Conservation (phyloP, 2,888 invertebrate species). For the Dynastes grantii region DNA sequence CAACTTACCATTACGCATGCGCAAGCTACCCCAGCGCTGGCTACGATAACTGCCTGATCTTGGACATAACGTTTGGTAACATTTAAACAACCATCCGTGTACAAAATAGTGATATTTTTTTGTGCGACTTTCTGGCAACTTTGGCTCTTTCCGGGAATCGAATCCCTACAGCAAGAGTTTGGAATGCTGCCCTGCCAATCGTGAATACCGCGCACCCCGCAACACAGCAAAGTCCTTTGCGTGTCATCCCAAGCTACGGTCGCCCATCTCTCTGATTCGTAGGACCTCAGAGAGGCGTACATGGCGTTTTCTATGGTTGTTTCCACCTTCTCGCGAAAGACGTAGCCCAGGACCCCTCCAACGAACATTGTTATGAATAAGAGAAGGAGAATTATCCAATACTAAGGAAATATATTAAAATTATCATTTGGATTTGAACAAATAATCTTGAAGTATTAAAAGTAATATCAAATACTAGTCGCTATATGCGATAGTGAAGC, state of each 20-base stretch:
- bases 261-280: constrained; percentile 80
- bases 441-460: too few relatives aligned
- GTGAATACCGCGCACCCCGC: constrained; percentile 83
- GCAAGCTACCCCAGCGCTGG: constrained; percentile 86
- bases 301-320: constrained; percentile 85
- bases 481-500: too few relatives aligned
- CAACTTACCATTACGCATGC: constrained; percentile 86
- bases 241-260: constrained; percentile 92
- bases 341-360: constrained; percentile 92
- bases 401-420: constrained; percentile 75
- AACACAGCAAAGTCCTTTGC: constrained; percentile 88
- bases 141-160: constrained; percentile 73
- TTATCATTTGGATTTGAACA: not conserved
- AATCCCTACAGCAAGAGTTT: constrained; percentile 83
- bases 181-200: constrained; percentile 84
- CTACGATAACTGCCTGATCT: constrained; percentile 85
- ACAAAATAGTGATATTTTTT: constrained; percentile 77
- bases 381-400: constrained; percentile 90
- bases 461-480: too few relatives aligned
- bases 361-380: constrained; percentile 93
- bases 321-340: constrained; percentile 88
- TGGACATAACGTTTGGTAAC: constrained; percentile 81
- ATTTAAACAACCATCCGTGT: constrained; percentile 83
- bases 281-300: constrained; percentile 82
- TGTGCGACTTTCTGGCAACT: constrained; percentile 73